Base-by-base conservation (phyloP, 2,797 vertebrate genomes). In the Aphelocoma californica region DNA sequence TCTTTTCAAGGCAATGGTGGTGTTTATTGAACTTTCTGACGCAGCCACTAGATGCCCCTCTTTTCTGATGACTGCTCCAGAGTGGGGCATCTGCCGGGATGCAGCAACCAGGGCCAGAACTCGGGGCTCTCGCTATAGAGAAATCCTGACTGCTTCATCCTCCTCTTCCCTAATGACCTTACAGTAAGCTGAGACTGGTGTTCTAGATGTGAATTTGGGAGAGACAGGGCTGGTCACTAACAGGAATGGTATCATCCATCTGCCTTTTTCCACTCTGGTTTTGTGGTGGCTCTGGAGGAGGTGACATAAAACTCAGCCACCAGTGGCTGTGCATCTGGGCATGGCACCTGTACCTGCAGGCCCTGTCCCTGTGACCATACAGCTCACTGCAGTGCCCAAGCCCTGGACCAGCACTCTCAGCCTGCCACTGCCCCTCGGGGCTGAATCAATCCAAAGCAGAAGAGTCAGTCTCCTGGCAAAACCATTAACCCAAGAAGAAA, bases 1-100 rank as follows among this genome's bases (percentile, higher is more conserved):
- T 18, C 4, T 79, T 94, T 90, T 48, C 36, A 38, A 72, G 29
- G 65, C 12, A 70, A 48, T 18, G 14, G 26, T 32, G 54, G 21
- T 53, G 47, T 70, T 90, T 69, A 57, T 12, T 71, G 95, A 86
- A 61, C 47, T 94, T 90, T 89, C 82, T 70, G 25, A 42, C 0
- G 0, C 71, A 74, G 74, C 91, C 96, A 82, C 95, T 95, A 96
- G 96, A 91, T 97, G 96, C 80, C 97, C 23, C 93, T 93, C 86
- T 95, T 96, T 62, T 90, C 94, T 95, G 79, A 92, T 29, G 69
- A 23, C 90, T 13, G 2, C 44, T 91, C 25, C 53, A 25, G 42
- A 85, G n/a, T 1, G 0, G 66, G 18, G 25, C 28, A 29, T 62
- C 45, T 2, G 3, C 36, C 0, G 0, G 4, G 18, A 20, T 36